These are phyloP conservation scores for Leptinotarsa undecemlineata DNA, from an alignment of 1,140 invertebrate genomes.

Conservation along the genomic window DNA sequence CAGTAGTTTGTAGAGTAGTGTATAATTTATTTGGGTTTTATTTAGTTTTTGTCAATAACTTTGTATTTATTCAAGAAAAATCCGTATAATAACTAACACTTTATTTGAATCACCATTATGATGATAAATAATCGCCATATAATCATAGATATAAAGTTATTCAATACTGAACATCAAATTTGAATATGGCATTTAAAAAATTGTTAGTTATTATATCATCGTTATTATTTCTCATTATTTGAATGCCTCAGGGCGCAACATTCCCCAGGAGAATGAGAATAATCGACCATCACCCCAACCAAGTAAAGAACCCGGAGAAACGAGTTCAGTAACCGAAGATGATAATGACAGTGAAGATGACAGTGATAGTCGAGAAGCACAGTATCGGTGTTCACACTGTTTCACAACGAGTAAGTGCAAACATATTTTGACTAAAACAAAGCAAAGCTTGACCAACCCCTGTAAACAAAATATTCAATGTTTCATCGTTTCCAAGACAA, in stretches of 20 bases:
- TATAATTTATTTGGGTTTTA: not conserved
- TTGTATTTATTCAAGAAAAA: not conserved
- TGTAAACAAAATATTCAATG: too few relatives aligned
- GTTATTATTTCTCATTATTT: not conserved
- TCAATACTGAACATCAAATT: too few relatives aligned
- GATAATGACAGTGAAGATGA: conserved; percentile 86
- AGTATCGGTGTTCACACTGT: conserved; percentile 59
- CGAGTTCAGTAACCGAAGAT: conserved; percentile 92
- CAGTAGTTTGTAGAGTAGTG: not conserved
- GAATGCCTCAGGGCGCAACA: conserved; percentile 30
- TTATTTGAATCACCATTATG: not conserved
- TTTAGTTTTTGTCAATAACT: conserved; percentile 3
- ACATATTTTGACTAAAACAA: too few relatives aligned
- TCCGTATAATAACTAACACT: not conserved
- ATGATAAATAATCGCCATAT: too few relatives aligned
- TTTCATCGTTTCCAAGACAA: too few relatives aligned
- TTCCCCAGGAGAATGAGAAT: conserved; percentile 58
- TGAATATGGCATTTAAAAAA: not conserved
- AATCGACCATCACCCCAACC: conserved; percentile 65
- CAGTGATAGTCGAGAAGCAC: conserved; percentile 82
- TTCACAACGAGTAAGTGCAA: conserved; percentile 67
- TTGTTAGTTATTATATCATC: conserved; percentile 21
- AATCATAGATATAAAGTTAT: too few relatives aligned
- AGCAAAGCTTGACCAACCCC: too few relatives aligned
- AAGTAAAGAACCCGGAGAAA: conserved; percentile 66